Percentiles rank a stretch among this genome's conserved stretches.
Conservation (phyloP, 2,113 vertebrate species). For the Rhinogobius similis region DNA sequence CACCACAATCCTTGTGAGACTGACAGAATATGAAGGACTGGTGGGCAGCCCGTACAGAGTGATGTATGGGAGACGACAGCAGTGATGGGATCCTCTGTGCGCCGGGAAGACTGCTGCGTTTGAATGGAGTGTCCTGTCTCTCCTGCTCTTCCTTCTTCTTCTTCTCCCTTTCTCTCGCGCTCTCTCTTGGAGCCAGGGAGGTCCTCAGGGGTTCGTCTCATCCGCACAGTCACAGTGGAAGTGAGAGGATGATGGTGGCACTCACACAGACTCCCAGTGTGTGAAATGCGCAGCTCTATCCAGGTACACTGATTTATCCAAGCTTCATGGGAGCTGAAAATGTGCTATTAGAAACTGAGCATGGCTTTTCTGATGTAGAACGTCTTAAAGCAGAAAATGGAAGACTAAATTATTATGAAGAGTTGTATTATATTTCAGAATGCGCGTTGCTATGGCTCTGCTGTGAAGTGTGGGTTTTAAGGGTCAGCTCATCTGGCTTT, state of each 20-base stretch:
- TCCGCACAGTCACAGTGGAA: conserved; percentile 53
- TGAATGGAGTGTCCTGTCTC: conserved; percentile 58
- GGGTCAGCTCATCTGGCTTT: background rate
- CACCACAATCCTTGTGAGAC: background rate
- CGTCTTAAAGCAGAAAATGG: background rate
- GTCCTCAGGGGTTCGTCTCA: conserved; percentile 54
- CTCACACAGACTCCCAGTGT: conserved; percentile 22
- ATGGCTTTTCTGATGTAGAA: background rate
- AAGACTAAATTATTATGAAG: background rate
- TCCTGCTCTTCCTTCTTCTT: conserved; percentile 31
- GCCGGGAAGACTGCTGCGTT: conserved; percentile 17
- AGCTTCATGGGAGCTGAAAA: background rate
- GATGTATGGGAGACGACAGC: conserved; percentile 49
- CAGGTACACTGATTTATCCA: conserved; percentile 10
- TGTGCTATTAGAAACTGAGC: background rate
- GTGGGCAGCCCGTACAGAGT: conserved; percentile 26
- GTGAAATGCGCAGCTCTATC: conserved; percentile 30
- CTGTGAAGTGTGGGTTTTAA: background rate
- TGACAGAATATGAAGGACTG: conserved; percentile 10
- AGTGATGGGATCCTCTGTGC: conserved; percentile 10
- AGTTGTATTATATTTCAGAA: background rate
- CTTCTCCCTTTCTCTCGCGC: conserved; percentile 1
- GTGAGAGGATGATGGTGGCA: conserved; percentile 54
- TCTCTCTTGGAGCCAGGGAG: conserved; percentile 37
- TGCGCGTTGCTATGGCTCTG: background rate